Evolutionary conservation across 2,888 invertebrate species (phyloP).

Genomic region (Caenorhabditis plicata): DNA sequence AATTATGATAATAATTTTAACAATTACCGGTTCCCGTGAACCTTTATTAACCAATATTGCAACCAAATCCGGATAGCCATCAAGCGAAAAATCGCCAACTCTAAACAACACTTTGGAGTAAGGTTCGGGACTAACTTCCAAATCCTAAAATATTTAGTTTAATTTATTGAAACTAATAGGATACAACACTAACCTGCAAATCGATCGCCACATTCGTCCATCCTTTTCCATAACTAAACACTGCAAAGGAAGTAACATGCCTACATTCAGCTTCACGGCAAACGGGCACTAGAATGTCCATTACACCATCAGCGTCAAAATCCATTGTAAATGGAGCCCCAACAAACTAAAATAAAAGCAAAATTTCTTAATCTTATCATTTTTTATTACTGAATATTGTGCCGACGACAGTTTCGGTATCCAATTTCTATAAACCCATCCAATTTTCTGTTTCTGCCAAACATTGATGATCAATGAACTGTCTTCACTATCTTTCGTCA

Average conservation of each 20-base stretch:
- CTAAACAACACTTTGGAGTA: constrained; percentile 49
- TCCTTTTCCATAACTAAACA: constrained; percentile 4
- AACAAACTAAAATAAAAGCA: constrained; percentile 10
- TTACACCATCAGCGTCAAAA: constrained; percentile 52
- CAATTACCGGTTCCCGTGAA: constrained; percentile 10
- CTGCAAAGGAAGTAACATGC: constrained; percentile 26
- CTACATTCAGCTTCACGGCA: constrained; percentile 45
- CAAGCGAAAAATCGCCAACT: constrained; percentile 59
- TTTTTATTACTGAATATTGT: constrained; percentile 7
- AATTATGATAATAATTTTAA: background rate
- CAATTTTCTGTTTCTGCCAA: constrained; percentile 23
- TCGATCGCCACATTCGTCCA: constrained; percentile 44
- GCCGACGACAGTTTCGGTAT: constrained; percentile 14
- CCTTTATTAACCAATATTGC: constrained; percentile 25
- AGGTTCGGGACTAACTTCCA: constrained; percentile 13
- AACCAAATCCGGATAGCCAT: constrained; percentile 61
- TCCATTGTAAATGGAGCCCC: constrained; percentile 53
- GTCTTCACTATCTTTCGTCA: constrained; percentile 33
- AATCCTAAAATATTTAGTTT: constrained; percentile 6
- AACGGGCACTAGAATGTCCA: constrained; percentile 56
- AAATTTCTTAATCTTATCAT: background rate
- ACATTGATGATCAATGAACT: constrained; percentile 17
- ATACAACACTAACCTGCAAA: constrained; percentile 31
- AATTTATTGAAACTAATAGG: background rate
- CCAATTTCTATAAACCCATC: constrained; percentile 15